Conservation (phyloP, 1,140 invertebrate species). For the Venustaconcha ellipsiformis region DNA sequence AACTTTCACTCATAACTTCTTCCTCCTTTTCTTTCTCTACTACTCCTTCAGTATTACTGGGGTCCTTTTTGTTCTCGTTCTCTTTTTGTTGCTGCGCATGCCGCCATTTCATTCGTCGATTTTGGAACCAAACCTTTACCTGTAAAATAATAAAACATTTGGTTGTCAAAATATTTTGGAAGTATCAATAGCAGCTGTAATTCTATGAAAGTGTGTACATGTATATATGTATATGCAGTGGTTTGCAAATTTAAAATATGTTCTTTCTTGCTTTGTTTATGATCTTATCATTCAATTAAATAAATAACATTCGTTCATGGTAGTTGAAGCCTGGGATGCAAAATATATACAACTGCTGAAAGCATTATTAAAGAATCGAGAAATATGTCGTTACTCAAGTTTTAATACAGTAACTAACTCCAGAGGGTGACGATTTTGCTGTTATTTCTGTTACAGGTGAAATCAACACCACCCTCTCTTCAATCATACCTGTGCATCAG, state of each 20-base stretch:
- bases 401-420: background rate
- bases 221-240: too few species aligned
- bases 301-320: too few species aligned
- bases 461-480: background rate
- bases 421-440: background rate
- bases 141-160: constrained; percentile 36
- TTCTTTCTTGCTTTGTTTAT: too few species aligned
- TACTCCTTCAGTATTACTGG: constrained; percentile 11
- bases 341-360: too few species aligned
- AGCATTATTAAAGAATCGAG: too few species aligned
- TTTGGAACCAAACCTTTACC: constrained; percentile 70
- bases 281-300: too few species aligned
- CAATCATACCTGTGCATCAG: constrained; percentile 80
- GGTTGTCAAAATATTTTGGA: background rate
- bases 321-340: too few species aligned
- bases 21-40: background rate
- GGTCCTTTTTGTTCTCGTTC: constrained; percentile 31
- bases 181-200: too few species aligned
- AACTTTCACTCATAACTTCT: background rate
- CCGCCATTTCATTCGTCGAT: constrained; percentile 68
- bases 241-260: too few species aligned
- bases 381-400: background rate
- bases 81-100: constrained; percentile 61
- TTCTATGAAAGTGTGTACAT: too few species aligned
- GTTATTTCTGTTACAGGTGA: too few species aligned